Evolutionary conservation across 2,797 vertebrate genomes (phyloP), one percentile per base, ranked within the genome.

Genomic region (Mallotus villosus): DNA sequence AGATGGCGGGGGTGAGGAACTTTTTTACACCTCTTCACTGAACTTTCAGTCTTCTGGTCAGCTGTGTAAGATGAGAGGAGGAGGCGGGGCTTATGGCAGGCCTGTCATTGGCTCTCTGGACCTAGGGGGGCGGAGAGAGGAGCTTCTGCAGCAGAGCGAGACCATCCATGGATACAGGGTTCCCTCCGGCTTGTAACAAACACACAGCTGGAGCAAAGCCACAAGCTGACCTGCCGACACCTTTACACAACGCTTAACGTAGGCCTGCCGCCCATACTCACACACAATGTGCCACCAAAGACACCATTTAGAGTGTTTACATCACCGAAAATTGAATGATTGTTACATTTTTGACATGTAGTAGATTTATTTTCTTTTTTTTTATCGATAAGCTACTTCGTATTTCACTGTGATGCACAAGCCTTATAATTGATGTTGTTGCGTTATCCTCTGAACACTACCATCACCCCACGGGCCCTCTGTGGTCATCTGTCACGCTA

Each of bases 11-110:
- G 78, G 81, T 0, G 86, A 82, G 1, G 77, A 84, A 0, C 66
- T 84, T 61, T 87, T 90, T 74, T 90, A 91, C 8, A 37, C 78
- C n/a, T 77, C 86, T 1, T 0, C 82, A 19, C 37, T 80, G 61
- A 86, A 82, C 84, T 83, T 86, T 0, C 92, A 88, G 17, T 76
- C 85, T 17, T 86, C 77, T 55, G 79, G 68, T 73, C 90, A 86
- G 81, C 79, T 79, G 0, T 16, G 81, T 68, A 89, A 89, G 79
- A 81, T 82, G 85, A 94, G 89, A 76, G 84, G 91, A 2, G 73
- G 86, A 1, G 86, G 84, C 32, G 80, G 92, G 0, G 88, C 89
- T 61, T 93, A 93, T 73, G 92, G 91, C 2, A 14, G 85, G 53
- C 88, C 92, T 3, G 91, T 91, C 66, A 75, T 90, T 9, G n/a